Percentiles rank a stretch among this genome's conserved stretches.
These are phyloP conservation scores for Philypnodon macrostomus DNA, from an alignment of 2,797 vertebrate species.

Conservation along the genomic window DNA sequence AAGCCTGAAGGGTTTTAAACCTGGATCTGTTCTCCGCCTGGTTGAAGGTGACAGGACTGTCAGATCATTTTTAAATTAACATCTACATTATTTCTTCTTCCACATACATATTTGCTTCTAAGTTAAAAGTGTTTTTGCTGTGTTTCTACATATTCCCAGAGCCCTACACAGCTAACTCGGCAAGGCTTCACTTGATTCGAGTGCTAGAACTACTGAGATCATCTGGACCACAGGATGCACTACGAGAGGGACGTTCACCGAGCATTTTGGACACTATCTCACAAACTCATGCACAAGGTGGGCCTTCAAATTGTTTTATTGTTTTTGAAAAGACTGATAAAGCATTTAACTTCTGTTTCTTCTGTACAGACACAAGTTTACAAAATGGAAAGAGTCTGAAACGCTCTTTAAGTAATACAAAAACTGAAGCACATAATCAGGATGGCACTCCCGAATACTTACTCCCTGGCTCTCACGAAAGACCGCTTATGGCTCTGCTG, in stretches of 20 bases:
- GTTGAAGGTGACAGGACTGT: no score
- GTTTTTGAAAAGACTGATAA: not conserved
- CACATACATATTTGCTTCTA: not conserved
- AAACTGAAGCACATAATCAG: constrained; percentile 67
- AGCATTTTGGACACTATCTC: constrained; percentile 76
- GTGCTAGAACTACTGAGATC: constrained; percentile 77
- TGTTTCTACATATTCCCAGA: constrained; percentile 58
- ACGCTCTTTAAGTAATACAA: constrained; percentile 72
- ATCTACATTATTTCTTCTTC: no score
- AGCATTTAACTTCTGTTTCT: not conserved
- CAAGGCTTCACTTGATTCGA: constrained; percentile 74
- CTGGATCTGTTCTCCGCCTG: constrained; percentile 71
- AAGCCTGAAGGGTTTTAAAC: constrained; percentile 73
- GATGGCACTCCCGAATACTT: constrained; percentile 79
- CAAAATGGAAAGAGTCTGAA: constrained; percentile 71
- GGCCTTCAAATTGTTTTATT: not conserved
- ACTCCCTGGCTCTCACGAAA: constrained; percentile 78
- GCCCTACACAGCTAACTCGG: constrained; percentile 74
- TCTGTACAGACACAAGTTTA: constrained; percentile 54
- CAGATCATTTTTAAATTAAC: no score
- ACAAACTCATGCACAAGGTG: constrained; percentile 69
- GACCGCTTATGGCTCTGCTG: constrained; percentile 77
- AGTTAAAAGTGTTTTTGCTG: not conserved
- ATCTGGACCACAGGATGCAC: constrained; percentile 74
- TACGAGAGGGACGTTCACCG: constrained; percentile 78